phyloP scores from a whole-genome alignment of 2,888 invertebrate genomes.

The Patella pellucida region DNA sequence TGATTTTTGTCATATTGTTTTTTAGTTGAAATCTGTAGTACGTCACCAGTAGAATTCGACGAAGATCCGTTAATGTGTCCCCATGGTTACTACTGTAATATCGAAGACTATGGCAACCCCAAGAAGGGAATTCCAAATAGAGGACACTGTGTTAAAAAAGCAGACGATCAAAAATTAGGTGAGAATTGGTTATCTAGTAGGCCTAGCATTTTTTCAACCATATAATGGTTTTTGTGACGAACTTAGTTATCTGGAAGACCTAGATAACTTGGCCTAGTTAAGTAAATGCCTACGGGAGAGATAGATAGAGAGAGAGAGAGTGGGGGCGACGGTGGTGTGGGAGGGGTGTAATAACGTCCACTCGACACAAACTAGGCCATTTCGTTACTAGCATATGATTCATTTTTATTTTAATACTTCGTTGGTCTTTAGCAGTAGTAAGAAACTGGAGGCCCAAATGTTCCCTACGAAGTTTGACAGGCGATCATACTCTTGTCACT shows the following conservation, averaged over 20 bases:
- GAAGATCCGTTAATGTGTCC: slow-evolving; percentile 65
- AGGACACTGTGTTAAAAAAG: slow-evolving; percentile 59
- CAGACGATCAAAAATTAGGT: slow-evolving; percentile 79
- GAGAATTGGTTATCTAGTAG: neutral
- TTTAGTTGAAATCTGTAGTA: slow-evolving; percentile 58
- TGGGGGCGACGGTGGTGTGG: neutral
- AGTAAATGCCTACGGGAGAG: too few species aligned
- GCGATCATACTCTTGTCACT: too few species aligned
- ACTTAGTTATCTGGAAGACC: neutral
- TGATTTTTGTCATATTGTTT: neutral
- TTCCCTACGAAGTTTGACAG: too few species aligned
- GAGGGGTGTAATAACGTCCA: slow-evolving; percentile 11
- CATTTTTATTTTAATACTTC: neutral
- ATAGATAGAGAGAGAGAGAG: neutral
- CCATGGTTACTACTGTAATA: slow-evolving; percentile 62
- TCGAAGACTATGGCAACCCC: slow-evolving; percentile 48
- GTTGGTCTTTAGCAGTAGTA: neutral
- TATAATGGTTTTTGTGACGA: too few species aligned
- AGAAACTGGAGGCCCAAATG: too few species aligned
- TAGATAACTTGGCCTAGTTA: neutral
- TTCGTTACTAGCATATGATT: neutral
- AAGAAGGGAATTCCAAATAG: slow-evolving; percentile 54
- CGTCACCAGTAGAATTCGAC: slow-evolving; percentile 48
- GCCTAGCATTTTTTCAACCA: too few species aligned
- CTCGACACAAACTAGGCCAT: neutral